Conservation (phyloP, 2,113 vertebrate genomes). For the Tetrao urogallus region DNA sequence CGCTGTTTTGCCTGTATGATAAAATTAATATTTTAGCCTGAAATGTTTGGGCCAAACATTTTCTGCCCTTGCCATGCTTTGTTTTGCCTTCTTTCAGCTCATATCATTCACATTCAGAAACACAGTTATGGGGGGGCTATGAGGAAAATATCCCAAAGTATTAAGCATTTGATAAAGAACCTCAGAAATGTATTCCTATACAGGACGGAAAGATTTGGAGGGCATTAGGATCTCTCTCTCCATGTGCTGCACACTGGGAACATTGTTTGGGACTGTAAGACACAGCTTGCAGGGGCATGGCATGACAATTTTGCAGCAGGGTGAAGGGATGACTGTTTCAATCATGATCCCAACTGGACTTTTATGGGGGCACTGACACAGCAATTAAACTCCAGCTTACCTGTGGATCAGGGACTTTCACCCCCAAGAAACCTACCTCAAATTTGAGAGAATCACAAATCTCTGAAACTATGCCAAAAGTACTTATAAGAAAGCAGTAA, state of each 20-base stretch:
- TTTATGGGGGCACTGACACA: neutral
- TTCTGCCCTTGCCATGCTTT: neutral
- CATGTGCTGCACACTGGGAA: neutral
- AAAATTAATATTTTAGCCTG: neutral
- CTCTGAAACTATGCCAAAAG: neutral
- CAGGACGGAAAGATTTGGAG: accelerated
- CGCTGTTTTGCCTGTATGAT: neutral
- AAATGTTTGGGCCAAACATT: neutral
- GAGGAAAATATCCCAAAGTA: neutral
- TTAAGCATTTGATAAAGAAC: neutral
- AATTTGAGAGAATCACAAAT: neutral
- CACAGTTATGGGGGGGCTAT: neutral
- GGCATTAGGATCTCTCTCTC: neutral
- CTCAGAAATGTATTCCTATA: neutral
- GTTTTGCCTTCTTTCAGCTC: neutral
- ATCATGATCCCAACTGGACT: neutral
- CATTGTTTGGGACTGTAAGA: neutral
- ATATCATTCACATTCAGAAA: neutral
- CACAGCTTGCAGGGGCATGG: neutral
- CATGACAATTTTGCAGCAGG: neutral
- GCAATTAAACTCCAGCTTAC: neutral
- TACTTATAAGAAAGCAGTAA: neutral
- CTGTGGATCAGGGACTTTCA: neutral
- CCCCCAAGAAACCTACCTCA: neutral
- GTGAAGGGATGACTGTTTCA: neutral